Percentiles rank a stretch among this genome's conserved stretches.
phyloP scores from a whole-genome alignment of 2,797 vertebrate species.

The Micrastur ruficollis region DNA sequence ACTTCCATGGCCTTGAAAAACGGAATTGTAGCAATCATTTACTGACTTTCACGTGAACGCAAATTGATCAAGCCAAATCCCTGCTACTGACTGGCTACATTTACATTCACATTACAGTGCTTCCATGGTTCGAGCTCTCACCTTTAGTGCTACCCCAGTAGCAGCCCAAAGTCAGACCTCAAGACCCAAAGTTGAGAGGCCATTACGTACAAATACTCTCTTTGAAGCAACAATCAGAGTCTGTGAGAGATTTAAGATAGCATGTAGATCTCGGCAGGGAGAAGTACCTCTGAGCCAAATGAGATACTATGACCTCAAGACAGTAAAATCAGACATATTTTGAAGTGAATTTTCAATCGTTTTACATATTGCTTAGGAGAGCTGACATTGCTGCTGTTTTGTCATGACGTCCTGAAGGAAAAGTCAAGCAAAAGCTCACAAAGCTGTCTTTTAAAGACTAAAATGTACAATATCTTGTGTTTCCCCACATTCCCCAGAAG shows the following conservation, averaged over 20 bases:
- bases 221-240: not conserved
- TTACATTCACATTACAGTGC: not conserved
- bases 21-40: not conserved
- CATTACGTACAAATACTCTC: not conserved
- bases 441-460: not conserved
- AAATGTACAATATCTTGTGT: not conserved
- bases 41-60: not conserved
- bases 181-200: not conserved
- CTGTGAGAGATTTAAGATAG: not conserved
- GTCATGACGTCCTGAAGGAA: not conserved
- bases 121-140: not conserved
- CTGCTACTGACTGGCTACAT: not conserved
- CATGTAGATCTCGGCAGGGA: not conserved
- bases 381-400: not conserved
- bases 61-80: not conserved
- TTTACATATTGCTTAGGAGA: not conserved
- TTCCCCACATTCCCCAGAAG: not conserved
- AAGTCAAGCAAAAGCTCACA: not conserved
- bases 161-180: not conserved
- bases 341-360: not conserved
- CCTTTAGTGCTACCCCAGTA: not conserved
- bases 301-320: not conserved
- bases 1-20: not conserved
- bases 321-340: not conserved
- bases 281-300: not conserved